Base-by-base conservation (phyloP, 2,113 vertebrate genomes). In the Alethe castanea region DNA sequence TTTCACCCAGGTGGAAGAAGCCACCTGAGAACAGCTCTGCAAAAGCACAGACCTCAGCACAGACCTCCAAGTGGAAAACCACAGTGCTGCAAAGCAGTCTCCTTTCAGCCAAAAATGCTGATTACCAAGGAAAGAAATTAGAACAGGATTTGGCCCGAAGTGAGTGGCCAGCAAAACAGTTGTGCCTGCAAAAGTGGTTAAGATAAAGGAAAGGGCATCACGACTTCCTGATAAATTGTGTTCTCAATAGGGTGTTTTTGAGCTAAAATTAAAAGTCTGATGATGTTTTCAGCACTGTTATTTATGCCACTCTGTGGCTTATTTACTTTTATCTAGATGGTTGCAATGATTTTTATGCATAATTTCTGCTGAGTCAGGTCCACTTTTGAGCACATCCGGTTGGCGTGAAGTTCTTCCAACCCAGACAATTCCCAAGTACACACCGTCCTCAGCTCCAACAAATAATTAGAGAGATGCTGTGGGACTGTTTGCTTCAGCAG, bases 181-280 rank as follows among this genome's bases (percentile, higher is more conserved):
- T 60, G 65, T 3, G 31, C 53, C 61, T 70, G 69, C 87, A 83
- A n/a, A 95, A 85, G 50, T 70, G 80, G 80, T 47, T 42, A 85
- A 81, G 42, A 24, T 59, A 85, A 79, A 88, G 52, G 61, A 76
- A 92, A 96, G 5, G 26, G 9, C 59, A 62, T 60, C 0, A 3
- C 24, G 44, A 59, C 24, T 94, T 91, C 54, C 62, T 83, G 71
- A 62, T 36, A 53, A 94, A 62, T 11, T 74, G 25, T 7, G 5
- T 33, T 44, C 40, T 91, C 53, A 48, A 40, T 16, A 42, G 31
- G 6, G 2, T 2, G 72, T 70, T 79, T 88, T 18, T 38, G 11
- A 64, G 66, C 71, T 83, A 92, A 96, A 95, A 93, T 94, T 88
- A 70, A 56, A 60, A 89, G 31, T 24, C 42, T 78, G 35, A 79